phyloP scores from a whole-genome alignment of 2,797 vertebrate genomes.

The Eupleurogrammus muticus region DNA sequence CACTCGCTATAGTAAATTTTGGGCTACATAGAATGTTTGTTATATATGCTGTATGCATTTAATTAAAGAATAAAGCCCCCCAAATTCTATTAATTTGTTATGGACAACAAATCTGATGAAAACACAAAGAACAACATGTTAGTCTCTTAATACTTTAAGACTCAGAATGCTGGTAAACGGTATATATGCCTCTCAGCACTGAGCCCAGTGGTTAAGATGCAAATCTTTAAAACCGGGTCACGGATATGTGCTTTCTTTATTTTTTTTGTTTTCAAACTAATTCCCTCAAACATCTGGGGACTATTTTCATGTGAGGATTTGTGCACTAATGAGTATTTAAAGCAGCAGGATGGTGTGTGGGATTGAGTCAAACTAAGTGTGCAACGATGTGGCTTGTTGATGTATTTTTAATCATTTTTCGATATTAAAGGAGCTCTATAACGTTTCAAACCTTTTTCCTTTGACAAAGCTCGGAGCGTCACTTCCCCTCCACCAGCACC shows the following conservation, averaged over 20 bases:
- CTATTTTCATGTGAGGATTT: not conserved
- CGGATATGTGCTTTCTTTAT: not conserved
- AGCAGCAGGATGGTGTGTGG: no score
- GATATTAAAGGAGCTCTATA: not conserved
- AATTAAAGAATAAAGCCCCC: no score
- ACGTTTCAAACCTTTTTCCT: no score
- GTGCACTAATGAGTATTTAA: not conserved
- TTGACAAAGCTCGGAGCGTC: not conserved
- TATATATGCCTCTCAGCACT: no score
- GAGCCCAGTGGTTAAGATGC: not conserved
- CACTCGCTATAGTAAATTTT: no score
- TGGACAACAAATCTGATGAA: no score
- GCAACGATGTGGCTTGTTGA: not conserved
- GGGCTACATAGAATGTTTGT: no score
- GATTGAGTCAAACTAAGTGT: no score
- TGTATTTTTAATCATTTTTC: not conserved
- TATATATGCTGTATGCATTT: no score
- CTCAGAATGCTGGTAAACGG: no score
- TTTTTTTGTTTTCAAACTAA: not conserved
- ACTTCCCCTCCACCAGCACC: not conserved
- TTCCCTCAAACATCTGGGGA: not conserved
- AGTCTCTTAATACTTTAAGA: not conserved
- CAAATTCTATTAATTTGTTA: no score
- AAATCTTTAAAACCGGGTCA: not conserved
- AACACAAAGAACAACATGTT: no score